phyloP scores from a whole-genome alignment of 1,140 invertebrate species.

The Ctenoplectra terminalis region DNA sequence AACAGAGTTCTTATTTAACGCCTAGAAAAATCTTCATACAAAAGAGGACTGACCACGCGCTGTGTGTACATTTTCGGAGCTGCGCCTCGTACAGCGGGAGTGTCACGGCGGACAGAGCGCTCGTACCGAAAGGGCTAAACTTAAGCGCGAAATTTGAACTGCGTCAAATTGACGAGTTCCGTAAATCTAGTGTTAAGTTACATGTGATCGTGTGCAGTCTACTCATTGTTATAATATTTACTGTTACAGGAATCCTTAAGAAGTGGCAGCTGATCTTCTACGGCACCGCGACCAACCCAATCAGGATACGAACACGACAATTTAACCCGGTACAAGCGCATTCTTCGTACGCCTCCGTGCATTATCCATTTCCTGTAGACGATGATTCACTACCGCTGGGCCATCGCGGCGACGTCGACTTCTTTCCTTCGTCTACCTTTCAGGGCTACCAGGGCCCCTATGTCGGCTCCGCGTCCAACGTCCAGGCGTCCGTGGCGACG shows the following conservation, averaged over 20 bases:
- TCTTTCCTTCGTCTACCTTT: slow-evolving; percentile 85
- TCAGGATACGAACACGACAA: slow-evolving; percentile 84
- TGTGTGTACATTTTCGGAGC: no score
- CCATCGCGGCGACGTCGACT: slow-evolving; percentile 82
- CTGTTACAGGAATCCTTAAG: slow-evolving; percentile 88
- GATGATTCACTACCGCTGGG: slow-evolving; percentile 82
- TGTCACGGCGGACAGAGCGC: no score
- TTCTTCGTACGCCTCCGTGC: slow-evolving; percentile 79
- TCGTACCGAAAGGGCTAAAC: no score
- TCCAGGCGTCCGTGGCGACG: slow-evolving; percentile 87
- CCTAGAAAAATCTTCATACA: no score
- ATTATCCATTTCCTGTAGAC: slow-evolving; percentile 76
- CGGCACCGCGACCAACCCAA: slow-evolving; percentile 92
- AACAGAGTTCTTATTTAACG: no score
- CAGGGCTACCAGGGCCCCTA: slow-evolving; percentile 89
- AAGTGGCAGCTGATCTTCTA: slow-evolving; percentile 97
- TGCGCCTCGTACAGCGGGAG: no score
- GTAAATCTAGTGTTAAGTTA: no score
- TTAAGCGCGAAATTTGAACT: no score
- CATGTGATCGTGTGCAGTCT: no score
- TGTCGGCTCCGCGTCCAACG: slow-evolving; percentile 87
- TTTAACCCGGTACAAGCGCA: slow-evolving; percentile 83
- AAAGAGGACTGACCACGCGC: no score
- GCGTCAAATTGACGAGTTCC: no score
- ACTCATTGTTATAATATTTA: neutral